Evolutionary conservation across 37 sponge, comb jelly and placozoan species (phyloP).

Genomic region (Trichoplax adhaerens): DNA sequence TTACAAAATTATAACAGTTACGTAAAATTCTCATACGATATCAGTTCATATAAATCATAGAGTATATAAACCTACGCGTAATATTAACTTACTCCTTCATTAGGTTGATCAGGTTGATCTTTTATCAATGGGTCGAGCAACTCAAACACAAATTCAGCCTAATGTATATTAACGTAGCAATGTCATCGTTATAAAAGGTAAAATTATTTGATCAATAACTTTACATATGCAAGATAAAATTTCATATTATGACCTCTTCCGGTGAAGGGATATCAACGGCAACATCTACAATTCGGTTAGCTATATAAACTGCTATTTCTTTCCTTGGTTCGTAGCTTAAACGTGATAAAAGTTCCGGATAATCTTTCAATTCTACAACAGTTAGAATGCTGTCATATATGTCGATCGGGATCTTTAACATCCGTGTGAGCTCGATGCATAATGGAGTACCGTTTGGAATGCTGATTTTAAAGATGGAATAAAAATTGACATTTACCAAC

Average conservation of each 20-base stretch:
- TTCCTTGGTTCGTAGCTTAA: conserved; percentile 57
- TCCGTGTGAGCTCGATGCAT: conserved; percentile 31
- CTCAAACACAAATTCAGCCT: conserved; percentile 56
- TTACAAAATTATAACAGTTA: too few species aligned
- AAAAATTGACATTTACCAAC: too few species aligned
- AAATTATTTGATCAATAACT: neutral
- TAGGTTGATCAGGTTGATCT: conserved; percentile 68
- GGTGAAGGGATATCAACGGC: conserved; percentile 34
- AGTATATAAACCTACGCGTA: too few species aligned
- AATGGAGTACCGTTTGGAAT: too few species aligned
- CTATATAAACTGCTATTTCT: conserved; percentile 44
- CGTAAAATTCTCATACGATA: too few species aligned
- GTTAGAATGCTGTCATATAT: conserved; percentile 73
- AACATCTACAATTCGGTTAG: conserved; percentile 53
- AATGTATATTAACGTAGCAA: neutral
- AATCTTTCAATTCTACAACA: conserved; percentile 58
- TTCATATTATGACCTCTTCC: conserved; percentile 38
- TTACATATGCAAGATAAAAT: neutral
- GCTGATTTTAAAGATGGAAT: too few species aligned
- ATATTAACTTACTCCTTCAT: conserved; percentile 17
- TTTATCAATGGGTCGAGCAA: conserved; percentile 56
- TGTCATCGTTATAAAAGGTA: neutral
- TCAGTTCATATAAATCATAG: too few species aligned
- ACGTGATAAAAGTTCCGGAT: conserved; percentile 22
- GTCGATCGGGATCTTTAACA: conserved; percentile 72